Base-by-base conservation (phyloP, 2,113 vertebrate genomes). In the Apteryx owenii region DNA sequence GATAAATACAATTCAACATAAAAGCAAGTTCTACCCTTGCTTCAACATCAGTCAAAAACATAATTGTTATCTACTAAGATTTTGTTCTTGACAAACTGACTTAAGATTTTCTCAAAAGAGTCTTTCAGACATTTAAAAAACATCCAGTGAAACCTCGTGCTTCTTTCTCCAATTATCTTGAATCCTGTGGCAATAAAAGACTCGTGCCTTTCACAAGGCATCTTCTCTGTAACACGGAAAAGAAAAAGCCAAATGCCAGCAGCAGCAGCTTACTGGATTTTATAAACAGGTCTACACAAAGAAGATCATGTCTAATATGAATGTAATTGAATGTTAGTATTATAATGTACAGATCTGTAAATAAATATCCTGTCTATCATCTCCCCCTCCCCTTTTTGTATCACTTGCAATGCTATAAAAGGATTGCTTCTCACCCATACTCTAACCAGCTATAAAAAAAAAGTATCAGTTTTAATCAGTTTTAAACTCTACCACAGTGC, bases 181-280 rank as follows among this genome's bases (percentile, higher is more conserved):
- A 75, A 93, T 90, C 75, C 96, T 73, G 92, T 93, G 95, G 93
- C 76, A 96, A 73, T 83, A 95, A 91, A 90, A 97, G 89, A 83
- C 97, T 98, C 77, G 66, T 97, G 97, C 93, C 79, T 69, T 90
- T 95, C 97, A 96, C 96, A 72, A 96, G 97, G 93, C 95, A 87
- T 70, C 92, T 93, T 48, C 96, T 95, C 92, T 86, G 78, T 28
- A 82, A 93, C 70, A 70, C 62, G 42, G 62, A 66, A 90, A 95
- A 93, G 90, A 61, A 83, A 23, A 42, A 96, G 94, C 95, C 90
- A 94, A 90, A 72, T 78, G 91, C 66, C 96, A 94, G 89, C 89
- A 94, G 62, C 77, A 96, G 93, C 76, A 91, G 85, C 92, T 92
- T 84, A 89, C 90, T 40, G 60, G 38, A 68, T 80, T 84, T 86